A percentile compares a stretch with the other conserved stretches of the same genome.
phyloP scores from a whole-genome alignment of 2,113 vertebrate species.

The Rafetus swinhoei region DNA sequence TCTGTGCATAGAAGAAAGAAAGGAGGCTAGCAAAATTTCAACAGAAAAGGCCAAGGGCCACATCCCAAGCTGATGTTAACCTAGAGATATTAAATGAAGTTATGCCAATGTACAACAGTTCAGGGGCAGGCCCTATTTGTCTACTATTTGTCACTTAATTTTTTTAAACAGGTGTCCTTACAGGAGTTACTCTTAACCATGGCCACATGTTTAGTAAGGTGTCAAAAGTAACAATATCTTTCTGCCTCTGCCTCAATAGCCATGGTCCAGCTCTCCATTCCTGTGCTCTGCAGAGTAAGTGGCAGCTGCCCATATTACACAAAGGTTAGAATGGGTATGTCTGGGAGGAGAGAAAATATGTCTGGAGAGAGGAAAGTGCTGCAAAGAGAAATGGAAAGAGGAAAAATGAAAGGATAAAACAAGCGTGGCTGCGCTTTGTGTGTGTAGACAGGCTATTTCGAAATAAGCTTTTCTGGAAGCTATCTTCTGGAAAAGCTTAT shows the following conservation, averaged over 20 bases:
- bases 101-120: neutral
- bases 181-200: neutral
- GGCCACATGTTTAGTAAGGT: neutral
- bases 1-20: neutral
- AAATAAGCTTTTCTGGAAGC: no score
- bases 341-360: neutral
- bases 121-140: neutral
- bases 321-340: no score
- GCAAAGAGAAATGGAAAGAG: neutral
- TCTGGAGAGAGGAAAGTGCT: neutral
- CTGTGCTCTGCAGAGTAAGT: neutral
- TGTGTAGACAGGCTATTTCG: no score
- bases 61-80: neutral
- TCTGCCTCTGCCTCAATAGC: constrained; percentile 26
- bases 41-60: neutral
- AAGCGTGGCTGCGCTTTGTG: neutral
- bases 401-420: neutral
- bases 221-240: constrained; percentile 33
- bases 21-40: neutral
- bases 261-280: constrained; percentile 6
- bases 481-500: no score
- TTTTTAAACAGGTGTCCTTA: neutral
- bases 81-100: neutral
- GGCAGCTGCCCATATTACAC: no score
- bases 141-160: neutral